Base-by-base conservation (phyloP, 2,797 vertebrate species). In the Arrhamphus sclerolepis region DNA sequence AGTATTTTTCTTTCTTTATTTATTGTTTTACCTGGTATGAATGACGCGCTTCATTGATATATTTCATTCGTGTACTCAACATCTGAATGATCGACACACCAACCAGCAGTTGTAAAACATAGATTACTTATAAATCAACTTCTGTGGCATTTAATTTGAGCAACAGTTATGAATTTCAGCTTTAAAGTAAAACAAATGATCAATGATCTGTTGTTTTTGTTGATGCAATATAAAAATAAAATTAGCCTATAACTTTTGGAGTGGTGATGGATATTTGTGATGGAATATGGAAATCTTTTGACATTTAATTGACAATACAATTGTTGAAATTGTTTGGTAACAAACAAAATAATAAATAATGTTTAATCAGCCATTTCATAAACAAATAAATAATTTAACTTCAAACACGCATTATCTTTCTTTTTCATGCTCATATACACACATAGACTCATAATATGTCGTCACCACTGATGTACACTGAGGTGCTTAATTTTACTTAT, bases 401-500 rank as follows among this genome's bases (percentile, higher is more conserved):
- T 60, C 3, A 29, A 55, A 61, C 31, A 10, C 13, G 31, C 31
- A 34, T 34, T 3, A 34, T 34, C 31, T 34, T 9, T 34, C 1
- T 7, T 31, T 31, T 31, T 31, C 29, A 31, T 7, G 2, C 31
- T 34, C 31, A 10, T 10, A 34, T 34, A 46, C 24, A 59, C 56
- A 69, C 43, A 52, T 13, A 62, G 39, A 63, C 66, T 20, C 29
- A 57, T 29, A 57, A 38, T 41, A 71, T 66, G 83, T 70, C 79
- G 67, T 83, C 80, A 84, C 83, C 71, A 69, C 24, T 0, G 34
- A 60, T 55, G 46, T 70, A 64, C 44, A 74, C 62, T 54, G 54
- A 66, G 59, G 61, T 74, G 76, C 60, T 78, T 82, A 70, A 76
- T 80, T 80, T 64, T 82, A 66, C 61, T 51, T 64, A 71, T 75